Percentiles rank a stretch among this genome's conserved stretches.
These are phyloP conservation scores for Himalopsyche japonica DNA, from an alignment of 2,888 invertebrate species.

Conservation along the genomic window DNA sequence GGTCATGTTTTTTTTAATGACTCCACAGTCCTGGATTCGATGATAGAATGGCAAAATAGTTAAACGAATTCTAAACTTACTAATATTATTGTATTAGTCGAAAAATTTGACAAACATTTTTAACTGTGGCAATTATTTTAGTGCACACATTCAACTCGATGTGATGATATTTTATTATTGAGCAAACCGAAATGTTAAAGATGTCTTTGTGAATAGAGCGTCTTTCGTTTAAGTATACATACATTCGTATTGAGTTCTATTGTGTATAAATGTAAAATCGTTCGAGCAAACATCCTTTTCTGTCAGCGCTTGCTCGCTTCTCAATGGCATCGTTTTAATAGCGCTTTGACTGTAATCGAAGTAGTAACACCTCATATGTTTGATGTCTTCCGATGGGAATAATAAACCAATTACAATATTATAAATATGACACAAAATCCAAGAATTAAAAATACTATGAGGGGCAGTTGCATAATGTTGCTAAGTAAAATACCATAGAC, in stretches of 20 bases:
- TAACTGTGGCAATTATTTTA: no score
- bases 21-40: no score
- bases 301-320: background rate
- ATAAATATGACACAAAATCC: no score
- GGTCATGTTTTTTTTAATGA: no score
- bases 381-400: background rate
- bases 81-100: no score
- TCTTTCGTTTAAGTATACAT: background rate
- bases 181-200: background rate
- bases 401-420: background rate
- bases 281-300: background rate
- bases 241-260: background rate
- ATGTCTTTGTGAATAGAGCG: background rate
- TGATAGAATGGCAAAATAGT: no score
- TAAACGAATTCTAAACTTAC: no score
- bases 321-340: background rate
- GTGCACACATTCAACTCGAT: no score
- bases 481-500: no score
- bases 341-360: background rate
- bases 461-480: no score
- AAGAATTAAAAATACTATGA: no score
- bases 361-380: background rate
- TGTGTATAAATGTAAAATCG: background rate
- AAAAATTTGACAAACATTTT: no score
- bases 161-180: background rate